phyloP scores from a whole-genome alignment of 2,797 vertebrate genomes.

The Xenopus petersii region DNA sequence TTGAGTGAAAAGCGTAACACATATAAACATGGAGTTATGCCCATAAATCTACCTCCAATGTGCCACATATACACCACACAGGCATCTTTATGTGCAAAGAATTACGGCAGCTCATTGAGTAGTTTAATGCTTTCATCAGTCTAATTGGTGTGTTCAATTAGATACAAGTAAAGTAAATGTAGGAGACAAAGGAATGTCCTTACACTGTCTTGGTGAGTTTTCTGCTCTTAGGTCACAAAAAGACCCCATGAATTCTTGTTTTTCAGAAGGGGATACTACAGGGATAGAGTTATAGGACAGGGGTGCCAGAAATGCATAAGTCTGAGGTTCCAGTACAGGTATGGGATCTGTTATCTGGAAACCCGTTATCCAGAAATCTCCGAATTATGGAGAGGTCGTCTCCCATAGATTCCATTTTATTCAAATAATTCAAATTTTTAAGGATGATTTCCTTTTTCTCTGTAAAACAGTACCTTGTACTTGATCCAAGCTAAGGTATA shows the following conservation, averaged over 20 bases:
- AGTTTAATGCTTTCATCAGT: slow-evolving; percentile 1
- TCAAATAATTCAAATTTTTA: too few species aligned
- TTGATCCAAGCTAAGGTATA: too few species aligned
- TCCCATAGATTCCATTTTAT: too few species aligned
- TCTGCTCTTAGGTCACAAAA: not conserved
- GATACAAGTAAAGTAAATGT: not conserved
- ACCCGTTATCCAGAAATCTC: too few species aligned
- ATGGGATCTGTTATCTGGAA: too few species aligned
- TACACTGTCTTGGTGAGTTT: slow-evolving; percentile 50
- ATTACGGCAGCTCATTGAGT: not conserved
- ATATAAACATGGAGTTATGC: not conserved
- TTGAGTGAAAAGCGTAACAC: not conserved
- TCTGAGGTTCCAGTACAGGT: too few species aligned
- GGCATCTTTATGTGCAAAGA: slow-evolving; percentile 4
- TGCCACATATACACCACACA: not conserved
- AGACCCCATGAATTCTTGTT: slow-evolving; percentile 62
- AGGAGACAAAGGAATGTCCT: slow-evolving; percentile 35
- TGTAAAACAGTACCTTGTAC: too few species aligned
- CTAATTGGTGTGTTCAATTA: slow-evolving; percentile 4
- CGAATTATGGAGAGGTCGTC: too few species aligned
- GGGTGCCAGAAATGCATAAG: not conserved
- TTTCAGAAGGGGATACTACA: slow-evolving; percentile 63
- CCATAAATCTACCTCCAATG: slow-evolving; percentile 3
- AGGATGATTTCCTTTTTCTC: too few species aligned
- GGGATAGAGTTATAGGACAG: too few species aligned